These are phyloP conservation scores for Pharmacophagus antenor DNA, from an alignment of 2,888 invertebrate genomes.

Conservation along the genomic window DNA sequence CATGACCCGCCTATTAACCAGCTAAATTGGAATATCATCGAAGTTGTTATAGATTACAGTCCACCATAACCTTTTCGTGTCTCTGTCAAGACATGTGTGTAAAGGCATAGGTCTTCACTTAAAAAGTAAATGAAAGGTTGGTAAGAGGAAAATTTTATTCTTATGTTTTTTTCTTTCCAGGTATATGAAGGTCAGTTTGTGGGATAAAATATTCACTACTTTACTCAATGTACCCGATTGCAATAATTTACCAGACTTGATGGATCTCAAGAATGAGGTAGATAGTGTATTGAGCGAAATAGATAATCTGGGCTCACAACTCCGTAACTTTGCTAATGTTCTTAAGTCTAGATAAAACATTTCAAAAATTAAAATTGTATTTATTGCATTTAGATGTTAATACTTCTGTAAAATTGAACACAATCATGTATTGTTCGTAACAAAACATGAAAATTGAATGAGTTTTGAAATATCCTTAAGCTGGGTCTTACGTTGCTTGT, in stretches of 20 bases:
- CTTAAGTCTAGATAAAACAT: constrained; percentile 76
- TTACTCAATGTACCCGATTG: constrained; percentile 91
- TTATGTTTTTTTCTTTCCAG: constrained; percentile 55
- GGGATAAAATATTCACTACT: constrained; percentile 90
- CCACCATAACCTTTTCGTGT: no score
- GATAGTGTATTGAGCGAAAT: constrained; percentile 64
- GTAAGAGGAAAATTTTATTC: background rate
- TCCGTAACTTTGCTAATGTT: constrained; percentile 76
- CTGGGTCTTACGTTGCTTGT: constrained; percentile 47
- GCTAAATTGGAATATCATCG: no score
- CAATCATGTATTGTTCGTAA: constrained; percentile 56
- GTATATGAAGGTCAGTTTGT: constrained; percentile 85
- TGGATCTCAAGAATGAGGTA: constrained; percentile 76
- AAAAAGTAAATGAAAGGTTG: no score
- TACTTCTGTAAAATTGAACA: constrained; percentile 69
- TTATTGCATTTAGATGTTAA: constrained; percentile 77
- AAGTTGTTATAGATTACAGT: no score
- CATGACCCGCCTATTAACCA: no score
- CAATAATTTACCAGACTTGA: constrained; percentile 86
- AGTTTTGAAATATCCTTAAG: constrained; percentile 51
- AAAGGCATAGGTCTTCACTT: no score
- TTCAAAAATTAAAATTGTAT: constrained; percentile 58
- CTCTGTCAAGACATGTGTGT: no score
- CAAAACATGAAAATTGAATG: constrained; percentile 55
- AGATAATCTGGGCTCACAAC: constrained; percentile 62